These are phyloP conservation scores for Anguilla japonica DNA, from an alignment of 2,113 vertebrate genomes.

Conservation along the genomic window DNA sequence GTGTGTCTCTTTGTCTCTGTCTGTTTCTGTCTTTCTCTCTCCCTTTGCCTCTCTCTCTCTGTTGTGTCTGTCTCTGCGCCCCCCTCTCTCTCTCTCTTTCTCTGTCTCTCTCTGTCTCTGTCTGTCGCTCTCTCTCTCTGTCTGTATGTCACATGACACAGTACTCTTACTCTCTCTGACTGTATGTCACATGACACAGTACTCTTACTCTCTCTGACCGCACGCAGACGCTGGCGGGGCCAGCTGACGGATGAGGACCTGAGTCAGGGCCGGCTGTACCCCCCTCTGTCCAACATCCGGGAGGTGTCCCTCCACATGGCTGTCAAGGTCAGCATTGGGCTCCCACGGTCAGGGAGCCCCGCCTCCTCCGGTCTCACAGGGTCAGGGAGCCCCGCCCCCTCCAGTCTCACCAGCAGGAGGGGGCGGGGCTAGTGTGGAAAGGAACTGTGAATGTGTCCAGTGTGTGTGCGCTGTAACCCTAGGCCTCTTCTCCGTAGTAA, in stretches of 20 bases:
- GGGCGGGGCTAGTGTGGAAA: too few species aligned
- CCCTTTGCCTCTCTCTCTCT: too few species aligned
- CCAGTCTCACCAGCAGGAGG: too few species aligned
- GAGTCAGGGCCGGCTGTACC: constrained; percentile 85
- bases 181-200: neutral
- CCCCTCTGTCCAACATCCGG: constrained; percentile 87
- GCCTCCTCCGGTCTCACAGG: too few species aligned
- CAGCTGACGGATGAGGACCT: constrained; percentile 86
- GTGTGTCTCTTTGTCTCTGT: constrained; percentile 6
- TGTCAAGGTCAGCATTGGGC: constrained; percentile 76
- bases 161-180: neutral
- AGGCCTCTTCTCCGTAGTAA: neutral
- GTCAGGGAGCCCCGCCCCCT: too few species aligned
- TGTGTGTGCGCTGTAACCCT: too few species aligned
- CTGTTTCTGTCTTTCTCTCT: neutral
- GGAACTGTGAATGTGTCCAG: neutral
- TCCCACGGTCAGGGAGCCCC: neutral
- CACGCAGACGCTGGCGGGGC: constrained; percentile 79
- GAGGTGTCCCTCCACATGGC: constrained; percentile 94
- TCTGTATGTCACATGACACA: neutral
- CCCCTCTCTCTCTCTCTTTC: too few species aligned
- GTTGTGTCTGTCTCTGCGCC: neutral
- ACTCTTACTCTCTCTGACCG: neutral
- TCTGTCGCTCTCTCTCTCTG: neutral
- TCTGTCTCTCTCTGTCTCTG: neutral